Percentiles rank a stretch among this genome's conserved stretches.
phyloP scores from a whole-genome alignment of 2,888 invertebrate species.

The Capitulum mitella region DNA sequence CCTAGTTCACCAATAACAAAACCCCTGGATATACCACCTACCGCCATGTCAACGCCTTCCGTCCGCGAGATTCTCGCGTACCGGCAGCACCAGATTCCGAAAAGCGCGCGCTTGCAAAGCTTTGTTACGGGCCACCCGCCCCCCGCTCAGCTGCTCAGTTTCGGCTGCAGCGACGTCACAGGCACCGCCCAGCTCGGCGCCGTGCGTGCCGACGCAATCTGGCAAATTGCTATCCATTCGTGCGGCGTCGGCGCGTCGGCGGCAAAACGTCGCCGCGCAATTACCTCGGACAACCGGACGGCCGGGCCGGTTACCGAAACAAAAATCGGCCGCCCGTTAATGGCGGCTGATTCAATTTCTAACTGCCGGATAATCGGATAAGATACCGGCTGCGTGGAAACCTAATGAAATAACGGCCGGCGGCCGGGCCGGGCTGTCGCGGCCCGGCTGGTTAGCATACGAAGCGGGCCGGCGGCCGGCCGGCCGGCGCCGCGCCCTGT shows the following conservation, averaged over 20 bases:
- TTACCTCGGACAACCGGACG: not conserved
- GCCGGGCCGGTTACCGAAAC: not conserved
- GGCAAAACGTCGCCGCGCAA: not conserved
- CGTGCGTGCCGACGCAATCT: too few species aligned
- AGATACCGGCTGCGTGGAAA: not conserved
- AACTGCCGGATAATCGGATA: constrained; percentile 15
- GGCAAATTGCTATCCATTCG: not conserved
- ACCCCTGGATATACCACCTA: too few species aligned
- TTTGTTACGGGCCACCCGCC: too few species aligned
- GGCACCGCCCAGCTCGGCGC: too few species aligned
- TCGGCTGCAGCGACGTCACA: too few species aligned
- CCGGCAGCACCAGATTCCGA: too few species aligned
- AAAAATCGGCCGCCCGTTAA: not conserved
- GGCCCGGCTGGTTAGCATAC: not conserved
- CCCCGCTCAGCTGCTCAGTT: too few species aligned
- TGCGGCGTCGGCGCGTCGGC: not conserved
- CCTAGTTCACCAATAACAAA: too few species aligned
- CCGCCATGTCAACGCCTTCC: too few species aligned
- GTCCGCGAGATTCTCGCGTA: too few species aligned
- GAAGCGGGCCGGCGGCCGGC: not conserved
- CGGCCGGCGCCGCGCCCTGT: not conserved
- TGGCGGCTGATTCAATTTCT: not conserved
- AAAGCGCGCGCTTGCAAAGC: too few species aligned
- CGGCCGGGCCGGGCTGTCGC: not conserved
- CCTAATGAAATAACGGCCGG: not conserved